Percentiles rank a stretch among this genome's conserved stretches.
Conservation (phyloP, 2,888 invertebrate species). For the Tetragonula carbonaria region DNA sequence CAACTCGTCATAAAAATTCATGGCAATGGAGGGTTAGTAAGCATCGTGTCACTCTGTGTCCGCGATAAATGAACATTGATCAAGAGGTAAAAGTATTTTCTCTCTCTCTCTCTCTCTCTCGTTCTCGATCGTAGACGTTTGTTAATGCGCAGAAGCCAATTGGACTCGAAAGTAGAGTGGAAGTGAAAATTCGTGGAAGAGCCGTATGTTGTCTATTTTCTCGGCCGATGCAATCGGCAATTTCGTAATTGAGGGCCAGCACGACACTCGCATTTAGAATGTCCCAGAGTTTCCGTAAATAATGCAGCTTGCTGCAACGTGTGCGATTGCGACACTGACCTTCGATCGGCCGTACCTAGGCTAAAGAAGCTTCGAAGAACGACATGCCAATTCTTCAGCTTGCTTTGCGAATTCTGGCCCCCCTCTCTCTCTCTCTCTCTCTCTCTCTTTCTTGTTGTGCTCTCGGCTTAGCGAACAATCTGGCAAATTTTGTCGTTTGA, state of each 20-base stretch:
- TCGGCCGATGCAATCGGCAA: constrained; percentile 35
- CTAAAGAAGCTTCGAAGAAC: constrained; percentile 31
- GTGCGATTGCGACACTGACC: constrained; percentile 67
- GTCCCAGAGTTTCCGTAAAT: constrained; percentile 62
- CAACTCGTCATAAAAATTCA: too few relatives aligned
- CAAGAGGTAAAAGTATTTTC: background rate
- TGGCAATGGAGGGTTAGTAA: too few relatives aligned
- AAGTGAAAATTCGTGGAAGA: constrained; percentile 34
- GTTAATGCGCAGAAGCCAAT: background rate
- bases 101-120: background rate
- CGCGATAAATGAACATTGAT: background rate
- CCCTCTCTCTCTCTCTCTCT: too few relatives aligned
- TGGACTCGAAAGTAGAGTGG: background rate
- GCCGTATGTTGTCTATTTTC: constrained; percentile 40
- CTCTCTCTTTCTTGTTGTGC: background rate
- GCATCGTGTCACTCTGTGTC: too few relatives aligned
- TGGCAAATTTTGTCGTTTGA: background rate
- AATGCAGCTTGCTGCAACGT: constrained; percentile 56
- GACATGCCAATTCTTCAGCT: constrained; percentile 49
- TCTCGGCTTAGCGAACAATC: background rate
- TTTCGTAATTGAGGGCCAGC: constrained; percentile 48
- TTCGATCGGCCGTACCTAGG: constrained; percentile 57
- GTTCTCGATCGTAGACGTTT: background rate
- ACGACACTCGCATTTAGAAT: constrained; percentile 49
- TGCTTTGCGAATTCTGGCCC: background rate